A percentile compares a stretch with the other conserved stretches of the same genome.
Conservation (phyloP, 1,140 invertebrate species). For the Temnothorax nylanderi region DNA sequence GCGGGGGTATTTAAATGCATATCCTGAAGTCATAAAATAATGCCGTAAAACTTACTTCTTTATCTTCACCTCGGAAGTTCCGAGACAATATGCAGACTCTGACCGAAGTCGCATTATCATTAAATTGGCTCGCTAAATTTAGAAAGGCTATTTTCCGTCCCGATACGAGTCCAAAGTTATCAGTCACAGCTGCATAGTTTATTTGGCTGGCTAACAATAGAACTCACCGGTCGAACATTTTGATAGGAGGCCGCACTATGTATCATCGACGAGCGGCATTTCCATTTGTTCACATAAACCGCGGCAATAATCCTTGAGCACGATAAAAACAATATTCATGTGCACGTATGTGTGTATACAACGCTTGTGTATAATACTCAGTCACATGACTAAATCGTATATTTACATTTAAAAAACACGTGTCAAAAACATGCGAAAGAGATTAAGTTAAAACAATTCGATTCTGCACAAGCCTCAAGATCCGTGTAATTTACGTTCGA, state of each 20-base stretch:
- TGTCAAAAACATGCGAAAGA: not conserved
- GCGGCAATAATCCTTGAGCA: conserved; percentile 15
- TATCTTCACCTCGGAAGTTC: conserved; percentile 10
- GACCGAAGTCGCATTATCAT: conserved; percentile 6
- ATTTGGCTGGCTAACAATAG: conserved; percentile 20
- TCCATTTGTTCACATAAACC: conserved; percentile 36
- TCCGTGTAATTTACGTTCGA: not conserved
- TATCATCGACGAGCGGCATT: conserved; percentile 19
- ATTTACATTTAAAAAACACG: not conserved
- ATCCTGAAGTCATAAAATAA: not conserved
- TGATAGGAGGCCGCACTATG: conserved; percentile 5
- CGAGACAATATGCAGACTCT: not conserved
- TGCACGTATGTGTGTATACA: not conserved
- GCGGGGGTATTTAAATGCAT: not conserved
- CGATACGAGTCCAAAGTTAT: conserved; percentile 30
- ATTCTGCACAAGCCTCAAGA: not conserved
- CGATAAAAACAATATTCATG: conserved; percentile 33
- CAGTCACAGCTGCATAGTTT: conserved; percentile 21
- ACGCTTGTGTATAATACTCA: not conserved
- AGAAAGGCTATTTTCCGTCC: not conserved
- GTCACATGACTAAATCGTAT: not conserved
- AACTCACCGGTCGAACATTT: conserved; percentile 28
- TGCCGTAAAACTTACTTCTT: not conserved
- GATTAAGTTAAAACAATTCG: not conserved
- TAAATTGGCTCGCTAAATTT: conserved; percentile 18